Conservation (phyloP, 1,140 invertebrate species). For the Mizuhopecten yessoensis region DNA sequence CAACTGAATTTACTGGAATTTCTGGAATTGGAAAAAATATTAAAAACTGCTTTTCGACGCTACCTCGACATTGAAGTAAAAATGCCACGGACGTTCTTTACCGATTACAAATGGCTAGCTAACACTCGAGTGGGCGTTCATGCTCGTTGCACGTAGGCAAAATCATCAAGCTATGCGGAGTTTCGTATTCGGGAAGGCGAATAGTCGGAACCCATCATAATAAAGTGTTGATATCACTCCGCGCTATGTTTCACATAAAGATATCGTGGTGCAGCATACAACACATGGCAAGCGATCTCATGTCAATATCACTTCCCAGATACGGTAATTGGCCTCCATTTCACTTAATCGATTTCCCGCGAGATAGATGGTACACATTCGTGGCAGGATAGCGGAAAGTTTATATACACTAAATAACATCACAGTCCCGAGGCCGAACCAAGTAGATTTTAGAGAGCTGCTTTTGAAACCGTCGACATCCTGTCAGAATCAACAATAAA, state of each 20-base stretch:
- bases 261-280: not conserved
- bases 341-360: not conserved
- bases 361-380: not conserved
- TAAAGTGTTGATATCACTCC: slow-evolving; percentile 9
- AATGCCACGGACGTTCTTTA: not conserved
- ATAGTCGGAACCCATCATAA: not conserved
- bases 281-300: not conserved
- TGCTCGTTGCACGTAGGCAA: not conserved
- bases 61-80: too few species aligned
- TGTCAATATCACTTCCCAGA: not conserved
- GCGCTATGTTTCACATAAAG: not conserved
- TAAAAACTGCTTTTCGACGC: too few species aligned
- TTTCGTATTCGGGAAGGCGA: not conserved
- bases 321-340: not conserved
- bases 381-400: not conserved
- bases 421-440: not conserved
- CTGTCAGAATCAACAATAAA: too few species aligned
- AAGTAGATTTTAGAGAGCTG: not conserved
- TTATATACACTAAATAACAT: not conserved
- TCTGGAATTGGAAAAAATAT: too few species aligned
- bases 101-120: not conserved
- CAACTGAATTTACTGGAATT: too few species aligned
- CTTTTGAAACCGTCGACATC: too few species aligned
- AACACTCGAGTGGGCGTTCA: not conserved
- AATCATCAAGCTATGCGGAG: not conserved